Conservation (phyloP, 2,888 invertebrate genomes). For the Oligia strigilis region DNA sequence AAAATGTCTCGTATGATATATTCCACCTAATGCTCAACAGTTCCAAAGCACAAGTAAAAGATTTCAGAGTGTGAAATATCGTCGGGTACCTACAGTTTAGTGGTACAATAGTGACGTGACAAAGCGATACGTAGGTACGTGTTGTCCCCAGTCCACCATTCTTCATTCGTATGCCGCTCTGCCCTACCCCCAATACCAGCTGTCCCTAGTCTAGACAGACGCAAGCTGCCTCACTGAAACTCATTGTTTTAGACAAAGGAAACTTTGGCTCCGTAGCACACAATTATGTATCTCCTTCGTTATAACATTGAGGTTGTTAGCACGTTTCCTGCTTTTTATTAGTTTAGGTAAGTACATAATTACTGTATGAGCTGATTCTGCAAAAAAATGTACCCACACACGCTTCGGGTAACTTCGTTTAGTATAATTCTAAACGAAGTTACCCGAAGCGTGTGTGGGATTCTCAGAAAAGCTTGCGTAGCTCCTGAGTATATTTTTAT, state of each 20-base stretch:
- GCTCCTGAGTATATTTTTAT: neutral
- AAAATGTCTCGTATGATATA: constrained; percentile 33
- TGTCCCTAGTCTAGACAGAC: constrained; percentile 68
- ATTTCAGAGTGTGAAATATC: constrained; percentile 56
- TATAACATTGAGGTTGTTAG: constrained; percentile 64
- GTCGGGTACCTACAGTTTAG: constrained; percentile 41
- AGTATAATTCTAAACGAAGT: neutral
- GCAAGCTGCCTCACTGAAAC: constrained; percentile 72
- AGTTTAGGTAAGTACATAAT: constrained; percentile 35
- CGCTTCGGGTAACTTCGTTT: constrained; percentile 1
- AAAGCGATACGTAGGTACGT: constrained; percentile 53
- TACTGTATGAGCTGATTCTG: constrained; percentile 34
- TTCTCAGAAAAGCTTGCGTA: constrained; percentile 3
- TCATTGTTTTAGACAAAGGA: constrained; percentile 76
- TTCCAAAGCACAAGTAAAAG: constrained; percentile 39
- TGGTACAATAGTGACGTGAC: constrained; percentile 41
- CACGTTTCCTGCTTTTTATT: constrained; percentile 56
- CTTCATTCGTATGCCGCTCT: constrained; percentile 73
- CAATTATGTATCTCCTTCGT: constrained; percentile 71
- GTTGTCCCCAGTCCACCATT: constrained; percentile 56
- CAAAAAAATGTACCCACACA: constrained; percentile 29
- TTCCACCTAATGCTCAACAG: constrained; percentile 33
- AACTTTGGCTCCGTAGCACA: constrained; percentile 67
- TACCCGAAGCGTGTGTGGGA: no score
- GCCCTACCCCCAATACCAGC: constrained; percentile 65